These are phyloP conservation scores for Eumerus sabulonum DNA, from an alignment of 2,888 invertebrate genomes.

Conservation along the genomic window DNA sequence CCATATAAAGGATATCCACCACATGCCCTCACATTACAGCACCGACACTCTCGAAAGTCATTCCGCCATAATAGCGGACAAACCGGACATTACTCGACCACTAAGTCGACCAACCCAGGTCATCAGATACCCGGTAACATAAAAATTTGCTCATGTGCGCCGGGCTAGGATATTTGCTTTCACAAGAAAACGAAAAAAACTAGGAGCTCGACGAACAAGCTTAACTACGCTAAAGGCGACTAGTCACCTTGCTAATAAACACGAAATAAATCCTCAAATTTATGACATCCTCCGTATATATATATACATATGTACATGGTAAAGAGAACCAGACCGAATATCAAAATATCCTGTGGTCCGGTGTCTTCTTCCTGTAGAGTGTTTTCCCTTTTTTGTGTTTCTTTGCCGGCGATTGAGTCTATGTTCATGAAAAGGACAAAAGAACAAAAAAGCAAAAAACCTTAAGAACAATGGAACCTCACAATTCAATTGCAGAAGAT, in stretches of 20 bases:
- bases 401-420: constrained; percentile 18
- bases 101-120: constrained; percentile 39
- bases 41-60: constrained; percentile 15
- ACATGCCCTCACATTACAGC: constrained; percentile 12
- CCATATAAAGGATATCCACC: constrained; percentile 7
- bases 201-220: constrained; percentile 5
- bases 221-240: background rate
- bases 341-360: background rate
- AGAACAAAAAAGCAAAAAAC: constrained; percentile 2
- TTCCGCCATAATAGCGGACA: background rate
- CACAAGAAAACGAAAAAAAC: constrained; percentile 18
- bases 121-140: constrained; percentile 41
- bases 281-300: constrained; percentile 47
- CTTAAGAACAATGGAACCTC: constrained; percentile 13
- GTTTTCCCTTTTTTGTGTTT: constrained; percentile 10
- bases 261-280: constrained; percentile 52
- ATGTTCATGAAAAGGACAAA: constrained; percentile 23
- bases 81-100: constrained; percentile 19
- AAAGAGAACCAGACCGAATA: constrained; percentile 1
- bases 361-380: constrained; percentile 18
- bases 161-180: constrained; percentile 27
- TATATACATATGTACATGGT: too few relatives aligned
- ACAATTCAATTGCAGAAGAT: constrained; percentile 41
- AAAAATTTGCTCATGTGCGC: constrained; percentile 24
- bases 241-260: constrained; percentile 56